These are phyloP conservation scores for Artibeus lituratus DNA, from an alignment of 2,797 vertebrate species.

Conservation along the genomic window DNA sequence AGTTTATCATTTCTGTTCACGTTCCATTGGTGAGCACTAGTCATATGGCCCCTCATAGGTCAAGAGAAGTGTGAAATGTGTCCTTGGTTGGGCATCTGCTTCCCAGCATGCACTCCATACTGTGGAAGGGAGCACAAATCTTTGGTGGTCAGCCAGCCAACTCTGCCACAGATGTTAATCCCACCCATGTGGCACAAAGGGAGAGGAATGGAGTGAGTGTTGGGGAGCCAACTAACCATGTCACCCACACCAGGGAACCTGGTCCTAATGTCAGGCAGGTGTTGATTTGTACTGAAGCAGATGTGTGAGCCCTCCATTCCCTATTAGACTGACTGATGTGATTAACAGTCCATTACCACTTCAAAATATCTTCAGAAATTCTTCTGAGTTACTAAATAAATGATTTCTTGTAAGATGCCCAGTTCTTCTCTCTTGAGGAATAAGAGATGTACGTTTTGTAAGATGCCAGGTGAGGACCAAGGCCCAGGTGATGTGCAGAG, in stretches of 20 bases:
- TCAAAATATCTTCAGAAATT: slow-evolving; percentile 20
- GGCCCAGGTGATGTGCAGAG: neutral
- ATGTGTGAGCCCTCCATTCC: slow-evolving; percentile 20
- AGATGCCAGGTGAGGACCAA: neutral
- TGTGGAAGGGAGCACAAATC: neutral
- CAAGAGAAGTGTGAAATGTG: neutral
- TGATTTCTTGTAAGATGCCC: neutral
- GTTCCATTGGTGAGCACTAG: neutral
- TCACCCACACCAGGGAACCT: slow-evolving; percentile 19
- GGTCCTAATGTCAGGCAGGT: slow-evolving; percentile 9
- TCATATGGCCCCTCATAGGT: neutral
- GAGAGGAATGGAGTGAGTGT: slow-evolving; percentile 9
- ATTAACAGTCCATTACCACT: neutral
- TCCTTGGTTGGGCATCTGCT: neutral
- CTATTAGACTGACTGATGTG: neutral
- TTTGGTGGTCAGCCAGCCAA: neutral
- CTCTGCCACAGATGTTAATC: slow-evolving; percentile 41
- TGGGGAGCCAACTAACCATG: slow-evolving; percentile 9
- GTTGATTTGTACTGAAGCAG: slow-evolving; percentile 57
- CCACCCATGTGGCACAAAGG: slow-evolving; percentile 26
- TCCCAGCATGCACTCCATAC: neutral
- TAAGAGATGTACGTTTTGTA: neutral
- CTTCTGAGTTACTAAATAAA: neutral
- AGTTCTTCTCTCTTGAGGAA: neutral
- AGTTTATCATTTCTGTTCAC: neutral